Evolutionary conservation across 2,797 vertebrate species (phyloP).

Genomic region (Valencia hispanica): DNA sequence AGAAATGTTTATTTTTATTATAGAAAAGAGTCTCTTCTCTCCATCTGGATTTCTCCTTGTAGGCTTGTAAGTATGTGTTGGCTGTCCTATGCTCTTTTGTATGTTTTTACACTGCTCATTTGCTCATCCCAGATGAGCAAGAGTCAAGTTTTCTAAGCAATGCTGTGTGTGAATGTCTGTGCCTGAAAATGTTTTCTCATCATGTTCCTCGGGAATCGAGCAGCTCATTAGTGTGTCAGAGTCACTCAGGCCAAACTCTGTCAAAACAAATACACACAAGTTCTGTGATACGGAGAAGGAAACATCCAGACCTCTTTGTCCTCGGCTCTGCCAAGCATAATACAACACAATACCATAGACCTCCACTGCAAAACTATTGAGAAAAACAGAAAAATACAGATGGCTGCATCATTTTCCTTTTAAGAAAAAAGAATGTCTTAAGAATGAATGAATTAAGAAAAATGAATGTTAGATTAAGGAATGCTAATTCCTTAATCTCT

Average conservation of each 20-base stretch:
- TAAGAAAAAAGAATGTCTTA: too few species aligned
- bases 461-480: too few species aligned
- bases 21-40: neutral
- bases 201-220: constrained; percentile 32
- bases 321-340: constrained; percentile 52
- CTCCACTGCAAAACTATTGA: constrained; percentile 19
- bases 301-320: constrained; percentile 46
- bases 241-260: constrained; percentile 41
- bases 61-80: neutral
- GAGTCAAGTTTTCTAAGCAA: neutral
- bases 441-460: too few species aligned
- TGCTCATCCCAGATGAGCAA: constrained; percentile 4
- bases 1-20: neutral
- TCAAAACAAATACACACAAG: constrained; percentile 63
- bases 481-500: constrained; percentile 8
- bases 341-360: constrained; percentile 46
- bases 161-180: neutral
- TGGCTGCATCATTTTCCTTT: constrained; percentile 15
- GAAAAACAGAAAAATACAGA: constrained; percentile 27
- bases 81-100: neutral
- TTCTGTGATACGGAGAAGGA: constrained; percentile 22
- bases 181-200: constrained; percentile 40
- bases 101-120: constrained; percentile 1
- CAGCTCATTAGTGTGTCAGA: constrained; percentile 56
- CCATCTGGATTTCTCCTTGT: neutral